A percentile compares a stretch with the other conserved stretches of the same genome.
Conservation (phyloP, 2,113 vertebrate species). For the Silurus glanis region DNA sequence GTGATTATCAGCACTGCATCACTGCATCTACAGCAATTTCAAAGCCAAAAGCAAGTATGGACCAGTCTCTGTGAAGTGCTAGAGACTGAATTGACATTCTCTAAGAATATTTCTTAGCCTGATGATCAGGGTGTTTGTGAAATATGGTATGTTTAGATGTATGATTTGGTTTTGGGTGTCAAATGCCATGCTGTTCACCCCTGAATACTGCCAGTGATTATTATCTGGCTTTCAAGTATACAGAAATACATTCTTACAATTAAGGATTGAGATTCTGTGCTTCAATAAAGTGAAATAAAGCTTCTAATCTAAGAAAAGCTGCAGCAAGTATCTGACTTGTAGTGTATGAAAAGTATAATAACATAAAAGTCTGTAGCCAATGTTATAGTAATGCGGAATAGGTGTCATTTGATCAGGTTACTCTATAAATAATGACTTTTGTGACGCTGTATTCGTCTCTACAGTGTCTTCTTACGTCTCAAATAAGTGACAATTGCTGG, state of each 20-base stretch:
- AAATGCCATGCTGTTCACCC: slow-evolving; percentile 33
- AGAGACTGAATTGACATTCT: slow-evolving; percentile 3
- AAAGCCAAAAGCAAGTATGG: slow-evolving; percentile 27
- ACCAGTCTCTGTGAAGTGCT: not conserved
- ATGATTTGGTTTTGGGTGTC: slow-evolving; percentile 27
- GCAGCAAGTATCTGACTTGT: not conserved
- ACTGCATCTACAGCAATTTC: not conserved
- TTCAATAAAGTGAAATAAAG: not conserved
- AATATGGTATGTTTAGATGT: not conserved
- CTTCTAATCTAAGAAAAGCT: not conserved
- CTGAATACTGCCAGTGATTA: slow-evolving; percentile 26
- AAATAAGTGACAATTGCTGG: slow-evolving; percentile 21
- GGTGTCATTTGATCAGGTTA: slow-evolving; percentile 49
- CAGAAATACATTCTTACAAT: not conserved
- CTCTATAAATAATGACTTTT: slow-evolving; percentile 64
- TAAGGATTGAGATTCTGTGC: not conserved
- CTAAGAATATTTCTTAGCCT: not conserved
- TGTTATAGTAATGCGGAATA: not conserved
- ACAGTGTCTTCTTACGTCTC: slow-evolving; percentile 53
- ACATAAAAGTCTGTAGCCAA: not conserved
- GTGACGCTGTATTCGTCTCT: slow-evolving; percentile 53
- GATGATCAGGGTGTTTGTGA: slow-evolving; percentile 22
- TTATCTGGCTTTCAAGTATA: not conserved
- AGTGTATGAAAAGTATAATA: not conserved
- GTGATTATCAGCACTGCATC: not conserved